Conservation (phyloP, 2,797 vertebrate species). For the Enteromius argenteus region DNA sequence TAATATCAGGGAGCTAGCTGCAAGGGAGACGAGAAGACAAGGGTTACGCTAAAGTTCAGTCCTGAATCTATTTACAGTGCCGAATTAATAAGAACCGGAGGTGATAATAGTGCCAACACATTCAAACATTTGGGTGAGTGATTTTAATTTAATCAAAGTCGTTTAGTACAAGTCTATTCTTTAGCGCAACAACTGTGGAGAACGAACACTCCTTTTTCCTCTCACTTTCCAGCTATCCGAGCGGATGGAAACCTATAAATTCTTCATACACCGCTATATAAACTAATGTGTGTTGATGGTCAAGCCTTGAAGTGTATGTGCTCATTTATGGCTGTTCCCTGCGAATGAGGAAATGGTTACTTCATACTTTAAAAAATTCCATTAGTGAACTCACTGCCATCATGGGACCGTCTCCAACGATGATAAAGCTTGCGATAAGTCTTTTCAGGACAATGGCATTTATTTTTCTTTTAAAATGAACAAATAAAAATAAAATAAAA, state of each 20-base stretch:
- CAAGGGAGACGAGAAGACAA: constrained; percentile 69
- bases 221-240: constrained; percentile 20
- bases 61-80: constrained; percentile 73
- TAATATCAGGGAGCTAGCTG: constrained; percentile 65
- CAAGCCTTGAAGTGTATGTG: constrained; percentile 36
- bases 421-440: constrained; percentile 52
- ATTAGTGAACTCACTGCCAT: constrained; percentile 73
- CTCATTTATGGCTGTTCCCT: constrained; percentile 51
- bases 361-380: constrained; percentile 70
- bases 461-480: constrained; percentile 23
- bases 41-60: constrained; percentile 71
- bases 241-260: constrained; percentile 34
- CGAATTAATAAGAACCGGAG: constrained; percentile 74
- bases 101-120: constrained; percentile 64
- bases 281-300: constrained; percentile 51
- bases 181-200: constrained; percentile 61
- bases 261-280: constrained; percentile 46
- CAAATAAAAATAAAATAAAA: constrained; percentile 34
- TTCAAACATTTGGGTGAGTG: constrained; percentile 69
- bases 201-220: constrained; percentile 36
- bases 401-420: constrained; percentile 68
- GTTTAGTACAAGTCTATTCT: constrained; percentile 61
- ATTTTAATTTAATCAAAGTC: constrained; percentile 71
- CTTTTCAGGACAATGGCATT: constrained; percentile 7
- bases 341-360: constrained; percentile 54